Evolutionary conservation across 2,797 vertebrate species (phyloP).

Genomic region (Fringilla coelebs): DNA sequence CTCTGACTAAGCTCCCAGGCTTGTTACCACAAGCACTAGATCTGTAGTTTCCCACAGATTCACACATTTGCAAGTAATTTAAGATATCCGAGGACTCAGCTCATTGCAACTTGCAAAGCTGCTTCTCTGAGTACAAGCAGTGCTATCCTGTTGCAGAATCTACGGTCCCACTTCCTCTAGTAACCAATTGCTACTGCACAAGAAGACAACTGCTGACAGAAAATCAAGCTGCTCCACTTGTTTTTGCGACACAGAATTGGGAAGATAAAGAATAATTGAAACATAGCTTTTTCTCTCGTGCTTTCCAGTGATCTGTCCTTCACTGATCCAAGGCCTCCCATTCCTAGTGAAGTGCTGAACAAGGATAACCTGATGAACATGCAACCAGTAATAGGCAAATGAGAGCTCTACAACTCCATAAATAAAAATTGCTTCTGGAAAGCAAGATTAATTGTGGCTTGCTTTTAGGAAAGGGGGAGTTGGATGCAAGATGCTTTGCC

Average conservation of each 20-base stretch:
- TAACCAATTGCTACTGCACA: neutral
- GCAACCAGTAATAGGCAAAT: neutral
- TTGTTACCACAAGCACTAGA: neutral
- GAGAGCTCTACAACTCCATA: neutral
- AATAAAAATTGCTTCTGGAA: neutral
- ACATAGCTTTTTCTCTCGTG: fast-evolving
- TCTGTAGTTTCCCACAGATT: neutral
- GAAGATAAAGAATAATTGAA: neutral
- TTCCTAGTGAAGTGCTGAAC: neutral
- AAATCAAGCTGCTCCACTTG: neutral
- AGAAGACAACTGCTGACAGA: fast-evolving
- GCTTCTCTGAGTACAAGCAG: neutral
- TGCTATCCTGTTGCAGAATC: fast-evolving
- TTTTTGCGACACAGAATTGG: neutral
- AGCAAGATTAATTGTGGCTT: neutral
- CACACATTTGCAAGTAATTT: neutral
- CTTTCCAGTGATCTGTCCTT: neutral
- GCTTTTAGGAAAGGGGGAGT: neutral
- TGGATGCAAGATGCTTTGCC: neutral
- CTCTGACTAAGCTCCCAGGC: neutral
- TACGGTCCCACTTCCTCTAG: fast-evolving
- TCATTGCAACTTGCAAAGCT: neutral
- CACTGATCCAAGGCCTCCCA: neutral
- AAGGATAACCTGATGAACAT: neutral
- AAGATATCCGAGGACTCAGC: neutral